These are phyloP conservation scores for Lemur catta DNA, from an alignment of 2,797 vertebrate species.

Conservation along the genomic window DNA sequence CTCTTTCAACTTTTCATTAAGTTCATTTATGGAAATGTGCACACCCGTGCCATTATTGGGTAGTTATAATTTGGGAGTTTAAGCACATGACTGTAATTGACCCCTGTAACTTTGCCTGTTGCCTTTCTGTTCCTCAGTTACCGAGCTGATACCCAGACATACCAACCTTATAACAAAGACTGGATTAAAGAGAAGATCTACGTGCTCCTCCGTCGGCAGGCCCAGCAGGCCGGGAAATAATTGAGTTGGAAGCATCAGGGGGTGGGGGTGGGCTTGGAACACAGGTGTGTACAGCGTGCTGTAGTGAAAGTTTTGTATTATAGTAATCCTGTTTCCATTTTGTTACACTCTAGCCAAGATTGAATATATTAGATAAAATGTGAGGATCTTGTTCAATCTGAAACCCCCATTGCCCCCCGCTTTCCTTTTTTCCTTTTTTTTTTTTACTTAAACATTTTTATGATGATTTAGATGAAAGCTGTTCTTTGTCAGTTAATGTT, in stretches of 20 bases:
- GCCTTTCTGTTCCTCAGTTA: slow-evolving; percentile 85
- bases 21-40: not conserved
- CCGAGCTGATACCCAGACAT: slow-evolving; percentile 96
- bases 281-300: slow-evolving; percentile 83
- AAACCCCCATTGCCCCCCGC: slow-evolving; percentile 16
- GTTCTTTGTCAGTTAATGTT: slow-evolving; percentile 72
- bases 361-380: slow-evolving; percentile 79
- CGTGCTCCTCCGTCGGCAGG: slow-evolving; percentile 94
- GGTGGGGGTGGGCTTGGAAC: slow-evolving; percentile 79
- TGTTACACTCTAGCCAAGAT: slow-evolving; percentile 79
- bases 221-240: slow-evolving; percentile 95
- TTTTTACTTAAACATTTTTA: slow-evolving; percentile 77
- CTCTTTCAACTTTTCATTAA: not conserved
- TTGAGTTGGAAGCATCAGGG: slow-evolving; percentile 28
- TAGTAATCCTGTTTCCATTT: slow-evolving; percentile 83
- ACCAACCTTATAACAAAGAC: slow-evolving; percentile 98
- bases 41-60: not conserved
- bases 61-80: not conserved
- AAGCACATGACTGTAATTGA: not conserved
- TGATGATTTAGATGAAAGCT: slow-evolving; percentile 68
- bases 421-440: not conserved
- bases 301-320: slow-evolving; percentile 85
- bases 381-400: slow-evolving; percentile 76
- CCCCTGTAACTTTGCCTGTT: slow-evolving; percentile 38
- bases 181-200: slow-evolving; percentile 99